Base-by-base conservation (phyloP, 2,888 invertebrate species). In the Biston betularia region DNA sequence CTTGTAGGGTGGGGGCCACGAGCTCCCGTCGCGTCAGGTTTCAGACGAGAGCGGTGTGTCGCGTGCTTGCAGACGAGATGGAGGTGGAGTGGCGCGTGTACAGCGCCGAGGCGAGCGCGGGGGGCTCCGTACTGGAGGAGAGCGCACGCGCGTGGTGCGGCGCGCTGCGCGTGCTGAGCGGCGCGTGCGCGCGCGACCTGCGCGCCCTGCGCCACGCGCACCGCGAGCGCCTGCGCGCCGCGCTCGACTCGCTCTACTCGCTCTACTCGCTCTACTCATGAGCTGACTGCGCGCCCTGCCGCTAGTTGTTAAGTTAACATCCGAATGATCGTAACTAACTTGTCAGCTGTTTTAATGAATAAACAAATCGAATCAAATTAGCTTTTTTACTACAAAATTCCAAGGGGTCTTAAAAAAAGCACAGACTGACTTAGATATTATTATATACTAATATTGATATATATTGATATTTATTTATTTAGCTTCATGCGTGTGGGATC, bases 31-130 rank as follows among this genome's bases (percentile, higher is more conserved):
- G n/a, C n/a, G n/a, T n/a, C n/a, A 24, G 24, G 3, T 24, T 24
- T 24, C 24, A 24, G 24, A 24, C 24, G 24, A 24, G 24, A 24
- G 3, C 24, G 3, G 24, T 24, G 24, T 38, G 38, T 45, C 44
- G 15, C 53, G 53, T 40, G 40, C 35, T 60, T 63, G 12, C 80
- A 85, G 85, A 83, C 12, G 78, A 79, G 53, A 59, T 69, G 15
- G 79, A 83, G 53, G 40, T 61, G 11, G 55, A 60, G 63, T 74
- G 77, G 46, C 75, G 65, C 14, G 78, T 73, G 49, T 45, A 54
- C 78, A 15, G 34, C 64, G 42, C 6, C 11, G 40, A 44, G 24
- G 57, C 24, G 24, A 24, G 53, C 70, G 52, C 46, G 38, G 63
- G 11, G 0, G 63, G 64, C 38, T 34, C 77, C 40, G 65, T 77